A percentile compares a stretch with the other conserved stretches of the same genome.
Evolutionary conservation across 2,888 invertebrate genomes (phyloP).

Genomic region (Encarsia formosa): DNA sequence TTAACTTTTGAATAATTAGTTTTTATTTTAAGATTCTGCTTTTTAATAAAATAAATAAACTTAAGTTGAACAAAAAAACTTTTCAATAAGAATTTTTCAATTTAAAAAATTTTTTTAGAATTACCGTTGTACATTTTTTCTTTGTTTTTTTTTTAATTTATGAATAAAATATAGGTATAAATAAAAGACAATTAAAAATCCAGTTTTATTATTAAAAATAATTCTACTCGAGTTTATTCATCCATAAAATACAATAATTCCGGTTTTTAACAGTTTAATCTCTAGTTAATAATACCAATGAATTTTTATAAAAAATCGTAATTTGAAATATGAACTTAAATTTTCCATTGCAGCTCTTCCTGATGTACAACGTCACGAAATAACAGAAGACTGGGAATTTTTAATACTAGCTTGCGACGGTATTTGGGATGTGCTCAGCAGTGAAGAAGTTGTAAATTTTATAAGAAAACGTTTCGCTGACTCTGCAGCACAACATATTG

Average conservation of each 20-base stretch:
- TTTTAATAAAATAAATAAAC: neutral
- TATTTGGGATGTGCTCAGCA: constrained; percentile 97
- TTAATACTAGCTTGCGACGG: constrained; percentile 96
- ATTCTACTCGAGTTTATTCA: no score
- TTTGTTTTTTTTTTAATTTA: neutral
- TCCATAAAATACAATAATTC: no score
- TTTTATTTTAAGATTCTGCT: neutral
- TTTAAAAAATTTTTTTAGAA: no score
- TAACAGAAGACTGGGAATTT: constrained; percentile 93
- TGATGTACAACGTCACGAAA: constrained; percentile 77
- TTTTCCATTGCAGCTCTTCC: constrained; percentile 71
- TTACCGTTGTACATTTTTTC: neutral
- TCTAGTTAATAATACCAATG: no score
- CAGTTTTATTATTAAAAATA: no score
- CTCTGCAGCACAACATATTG: constrained; percentile 26
- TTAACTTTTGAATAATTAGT: neutral
- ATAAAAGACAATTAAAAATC: no score
- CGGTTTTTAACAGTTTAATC: no score
- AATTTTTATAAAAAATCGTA: no score
- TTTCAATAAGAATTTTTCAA: no score
- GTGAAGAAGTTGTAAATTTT: constrained; percentile 90
- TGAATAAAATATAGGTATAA: no score
- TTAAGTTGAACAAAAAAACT: no score
- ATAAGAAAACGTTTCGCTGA: constrained; percentile 70
- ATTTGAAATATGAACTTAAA: no score